Conservation (phyloP, 1,140 invertebrate species). For the Pseudomyrmex sp. region DNA sequence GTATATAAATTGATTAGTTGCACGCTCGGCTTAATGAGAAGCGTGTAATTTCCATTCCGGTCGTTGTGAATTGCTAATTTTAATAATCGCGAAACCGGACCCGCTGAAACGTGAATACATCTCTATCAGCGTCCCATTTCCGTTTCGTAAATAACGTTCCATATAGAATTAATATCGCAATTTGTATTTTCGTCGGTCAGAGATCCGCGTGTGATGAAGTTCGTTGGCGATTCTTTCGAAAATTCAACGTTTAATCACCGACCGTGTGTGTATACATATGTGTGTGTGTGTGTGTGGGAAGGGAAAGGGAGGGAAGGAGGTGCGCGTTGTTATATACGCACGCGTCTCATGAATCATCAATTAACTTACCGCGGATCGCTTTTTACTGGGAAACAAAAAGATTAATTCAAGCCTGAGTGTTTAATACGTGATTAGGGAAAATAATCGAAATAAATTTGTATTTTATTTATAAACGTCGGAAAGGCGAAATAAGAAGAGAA, state of each 20-base stretch:
- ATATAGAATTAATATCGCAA: constrained; percentile 58
- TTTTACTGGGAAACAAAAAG: not conserved
- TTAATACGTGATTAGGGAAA: not conserved
- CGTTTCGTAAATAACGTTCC: constrained; percentile 52
- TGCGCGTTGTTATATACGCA: not conserved
- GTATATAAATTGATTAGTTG: constrained; percentile 63
- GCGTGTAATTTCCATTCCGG: constrained; percentile 52
- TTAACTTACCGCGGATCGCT: constrained; percentile 22
- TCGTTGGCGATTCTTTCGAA: constrained; percentile 46
- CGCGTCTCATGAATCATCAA: constrained; percentile 47
- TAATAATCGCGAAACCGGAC: constrained; percentile 59
- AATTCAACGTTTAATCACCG: constrained; percentile 52
- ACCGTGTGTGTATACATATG: not conserved
- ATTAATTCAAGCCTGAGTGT: not conserved
- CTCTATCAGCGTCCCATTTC: constrained; percentile 56
- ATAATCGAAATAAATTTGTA: not conserved
- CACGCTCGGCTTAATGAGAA: constrained; percentile 57
- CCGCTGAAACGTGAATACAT: constrained; percentile 53
- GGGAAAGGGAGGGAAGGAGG: no score
- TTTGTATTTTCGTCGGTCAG: constrained; percentile 59
- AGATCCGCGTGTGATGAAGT: constrained; percentile 18
- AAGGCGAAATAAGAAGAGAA: not conserved
- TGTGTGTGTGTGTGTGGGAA: no score
- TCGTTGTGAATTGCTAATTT: constrained; percentile 60
- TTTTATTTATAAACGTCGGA: not conserved